Evolutionary conservation across 2,113 vertebrate species (phyloP).

Genomic region (Petromus typicus): DNA sequence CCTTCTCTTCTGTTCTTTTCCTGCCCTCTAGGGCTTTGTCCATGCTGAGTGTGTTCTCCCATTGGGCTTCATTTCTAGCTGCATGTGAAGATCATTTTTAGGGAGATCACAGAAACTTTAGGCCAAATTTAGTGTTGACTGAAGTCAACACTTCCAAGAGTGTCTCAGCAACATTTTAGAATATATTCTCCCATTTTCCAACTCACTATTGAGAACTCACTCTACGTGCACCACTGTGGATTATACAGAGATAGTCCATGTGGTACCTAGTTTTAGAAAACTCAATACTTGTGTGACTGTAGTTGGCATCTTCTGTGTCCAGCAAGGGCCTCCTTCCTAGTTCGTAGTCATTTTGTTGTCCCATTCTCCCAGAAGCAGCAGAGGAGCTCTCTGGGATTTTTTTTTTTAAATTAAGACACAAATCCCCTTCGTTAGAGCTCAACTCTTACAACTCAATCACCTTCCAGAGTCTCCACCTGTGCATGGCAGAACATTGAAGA

Average conservation of each 20-base stretch:
- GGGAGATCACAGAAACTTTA: conserved; percentile 30
- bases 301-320: neutral
- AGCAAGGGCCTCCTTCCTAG: neutral
- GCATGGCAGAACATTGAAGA: neutral
- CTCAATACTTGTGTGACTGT: neutral
- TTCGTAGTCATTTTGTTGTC: neutral
- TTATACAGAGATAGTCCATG: neutral
- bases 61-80: neutral
- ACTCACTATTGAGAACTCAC: neutral
- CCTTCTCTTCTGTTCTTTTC: neutral
- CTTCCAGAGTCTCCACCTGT: neutral
- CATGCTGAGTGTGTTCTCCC: neutral
- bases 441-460: neutral
- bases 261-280: neutral
- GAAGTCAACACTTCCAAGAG: neutral
- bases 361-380: neutral
- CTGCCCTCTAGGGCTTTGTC: too few relatives aligned
- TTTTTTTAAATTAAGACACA: too few relatives aligned
- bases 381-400: neutral
- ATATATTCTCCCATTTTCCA: neutral
- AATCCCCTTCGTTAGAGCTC: neutral
- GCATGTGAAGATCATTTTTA: neutral
- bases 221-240: neutral
- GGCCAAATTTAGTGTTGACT: neutral
- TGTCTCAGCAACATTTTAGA: neutral